Evolutionary conservation across 2,888 invertebrate genomes (phyloP), one percentile per base, ranked within the genome.

Genomic region (Phymatocera aterrima): DNA sequence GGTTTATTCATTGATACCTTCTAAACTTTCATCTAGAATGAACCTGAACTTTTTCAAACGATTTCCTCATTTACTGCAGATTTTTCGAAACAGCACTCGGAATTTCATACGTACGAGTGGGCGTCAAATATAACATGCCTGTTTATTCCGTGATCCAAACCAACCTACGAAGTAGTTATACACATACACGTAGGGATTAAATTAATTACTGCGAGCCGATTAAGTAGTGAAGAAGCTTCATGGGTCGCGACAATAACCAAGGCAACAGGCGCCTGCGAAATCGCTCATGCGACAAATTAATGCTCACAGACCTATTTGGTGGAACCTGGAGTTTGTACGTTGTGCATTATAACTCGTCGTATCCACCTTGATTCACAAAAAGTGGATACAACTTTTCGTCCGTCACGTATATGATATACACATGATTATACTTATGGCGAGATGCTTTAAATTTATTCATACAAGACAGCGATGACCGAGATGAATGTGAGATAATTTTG

Each of bases 401-500:
- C 6, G 12, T 40, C 40, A 40, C 12, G 6, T 3, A 40, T 40
- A 12, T 40, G 40, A 3, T 40, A 40, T 10, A 54, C 24, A 31
- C 5, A 31, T 61, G 3, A 10, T 34, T 34, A 15, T n/a, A 31
- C 1, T 12, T 34, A 60, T 60, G 34, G 15, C 15, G 1, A n/a
- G 6, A 61, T n/a, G n/a, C 34, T 31, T 61, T 6, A 8, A 15
- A n/a, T 61, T 28, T 34, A 61, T 34, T 61, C 12, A 15, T 61
- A n/a, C 8, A 12, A 4, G 34, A 61, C 10, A 6, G 61, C 37
- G 8, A 64, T 2, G 34, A 37, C 6, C 6, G 0, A 21, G 34
- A 24, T 43, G 68, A 68, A 68, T 24, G 43, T 12, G 8, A 46
- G 46, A 68, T 68, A 68, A 68, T 68, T 68, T 68, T 43, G 28